These are phyloP conservation scores for Alaudala cheleensis DNA, from an alignment of 2,113 vertebrate species.

Conservation along the genomic window DNA sequence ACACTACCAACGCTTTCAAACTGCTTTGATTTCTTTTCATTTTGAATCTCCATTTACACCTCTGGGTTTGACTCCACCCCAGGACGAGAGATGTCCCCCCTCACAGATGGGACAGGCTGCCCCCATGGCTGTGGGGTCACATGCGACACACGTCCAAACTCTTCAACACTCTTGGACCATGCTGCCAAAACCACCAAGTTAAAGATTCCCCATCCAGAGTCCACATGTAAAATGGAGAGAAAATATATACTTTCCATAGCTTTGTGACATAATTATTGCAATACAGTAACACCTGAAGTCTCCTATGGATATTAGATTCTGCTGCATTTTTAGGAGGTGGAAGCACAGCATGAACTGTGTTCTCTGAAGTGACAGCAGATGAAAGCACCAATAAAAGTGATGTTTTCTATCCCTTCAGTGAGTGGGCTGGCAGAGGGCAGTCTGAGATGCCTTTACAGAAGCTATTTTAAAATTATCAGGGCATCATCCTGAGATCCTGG, in stretches of 20 bases:
- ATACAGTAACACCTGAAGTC: neutral
- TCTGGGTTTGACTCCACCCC: neutral
- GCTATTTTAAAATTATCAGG: neutral
- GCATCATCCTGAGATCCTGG: neutral
- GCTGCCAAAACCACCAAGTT: neutral
- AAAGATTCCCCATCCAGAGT: neutral
- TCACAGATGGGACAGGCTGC: neutral
- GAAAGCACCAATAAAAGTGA: neutral
- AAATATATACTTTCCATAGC: neutral
- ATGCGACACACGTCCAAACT: rapidly evolving
- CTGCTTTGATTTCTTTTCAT: neutral
- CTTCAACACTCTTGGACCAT: neutral
- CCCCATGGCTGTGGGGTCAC: neutral
- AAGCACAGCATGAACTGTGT: neutral
- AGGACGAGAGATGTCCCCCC: neutral
- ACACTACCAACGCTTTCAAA: neutral
- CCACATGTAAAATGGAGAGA: neutral
- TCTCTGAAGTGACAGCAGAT: neutral
- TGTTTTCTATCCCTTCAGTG: neutral
- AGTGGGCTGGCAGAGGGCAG: neutral
- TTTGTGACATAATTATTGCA: neutral
- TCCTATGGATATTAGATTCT: neutral
- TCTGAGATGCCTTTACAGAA: neutral
- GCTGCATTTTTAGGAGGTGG: neutral
- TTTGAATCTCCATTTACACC: neutral